phyloP scores from a whole-genome alignment of 2,113 vertebrate species.

The Conger conger region DNA sequence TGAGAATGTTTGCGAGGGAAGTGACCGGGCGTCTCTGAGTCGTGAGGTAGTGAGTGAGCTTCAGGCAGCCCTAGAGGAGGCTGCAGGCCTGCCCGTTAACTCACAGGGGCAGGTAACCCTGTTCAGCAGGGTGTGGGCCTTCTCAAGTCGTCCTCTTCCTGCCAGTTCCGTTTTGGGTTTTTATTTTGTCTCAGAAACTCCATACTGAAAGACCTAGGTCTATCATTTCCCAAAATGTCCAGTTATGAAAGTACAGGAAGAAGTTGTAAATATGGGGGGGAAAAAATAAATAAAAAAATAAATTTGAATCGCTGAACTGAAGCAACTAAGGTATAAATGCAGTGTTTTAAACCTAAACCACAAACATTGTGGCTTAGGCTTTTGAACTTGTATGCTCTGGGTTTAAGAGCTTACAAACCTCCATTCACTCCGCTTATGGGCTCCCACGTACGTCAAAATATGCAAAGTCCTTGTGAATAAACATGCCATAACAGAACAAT shows the following conservation, averaged over 20 bases:
- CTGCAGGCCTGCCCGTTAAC: no score
- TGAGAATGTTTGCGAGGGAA: conserved; percentile 37
- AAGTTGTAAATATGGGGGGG: neutral
- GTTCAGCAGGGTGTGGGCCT: neutral
- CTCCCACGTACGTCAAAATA: no score
- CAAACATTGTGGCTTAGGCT: no score
- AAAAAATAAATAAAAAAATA: neutral
- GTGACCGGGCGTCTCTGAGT: neutral
- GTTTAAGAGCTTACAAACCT: no score
- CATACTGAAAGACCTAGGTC: neutral
- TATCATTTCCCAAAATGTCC: neutral
- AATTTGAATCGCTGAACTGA: neutral
- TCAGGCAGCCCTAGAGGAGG: neutral
- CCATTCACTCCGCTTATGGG: no score
- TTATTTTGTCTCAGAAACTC: neutral
- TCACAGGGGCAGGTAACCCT: neutral
- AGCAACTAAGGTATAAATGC: no score
- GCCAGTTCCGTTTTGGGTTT: neutral
- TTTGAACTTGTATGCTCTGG: no score
- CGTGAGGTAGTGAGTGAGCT: neutral
- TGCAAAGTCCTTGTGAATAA: neutral
- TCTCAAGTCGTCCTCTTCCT: neutral
- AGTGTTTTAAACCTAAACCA: no score
- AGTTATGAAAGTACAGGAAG: neutral
- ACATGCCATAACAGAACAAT: no score